phyloP scores from a whole-genome alignment of 2,888 invertebrate genomes.

The Epinotia brunnichana region DNA sequence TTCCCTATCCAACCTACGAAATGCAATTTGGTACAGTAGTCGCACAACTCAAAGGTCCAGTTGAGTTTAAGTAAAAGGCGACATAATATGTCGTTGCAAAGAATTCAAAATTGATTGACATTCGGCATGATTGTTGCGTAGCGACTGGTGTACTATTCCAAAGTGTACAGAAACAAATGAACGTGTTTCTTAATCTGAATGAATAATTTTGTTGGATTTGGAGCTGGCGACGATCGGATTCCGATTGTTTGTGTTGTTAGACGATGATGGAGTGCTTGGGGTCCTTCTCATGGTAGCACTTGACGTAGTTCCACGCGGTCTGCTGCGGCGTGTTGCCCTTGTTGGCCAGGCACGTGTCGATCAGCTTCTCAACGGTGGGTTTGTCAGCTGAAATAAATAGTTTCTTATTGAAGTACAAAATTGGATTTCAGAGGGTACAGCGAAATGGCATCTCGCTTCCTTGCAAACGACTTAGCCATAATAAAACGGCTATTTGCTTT shows the following conservation, averaged over 20 bases:
- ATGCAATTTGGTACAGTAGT: slow-evolving; percentile 40
- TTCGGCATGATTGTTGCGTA: not conserved
- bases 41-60: slow-evolving; percentile 9
- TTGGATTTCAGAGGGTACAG: not conserved
- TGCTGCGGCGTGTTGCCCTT: slow-evolving; percentile 78
- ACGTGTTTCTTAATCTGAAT: not conserved
- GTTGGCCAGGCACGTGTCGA: slow-evolving; percentile 75
- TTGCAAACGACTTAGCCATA: too few species aligned
- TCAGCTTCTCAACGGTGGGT: slow-evolving; percentile 74
- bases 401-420: not conserved
- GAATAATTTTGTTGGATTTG: not conserved
- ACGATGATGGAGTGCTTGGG: slow-evolving; percentile 79
- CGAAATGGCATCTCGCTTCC: too few species aligned
- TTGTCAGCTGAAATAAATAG: slow-evolving; percentile 67
- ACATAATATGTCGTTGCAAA: not conserved
- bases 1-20: slow-evolving; percentile 14
- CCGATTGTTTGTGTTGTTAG: slow-evolving; percentile 54
- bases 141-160: slow-evolving; percentile 5
- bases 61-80: slow-evolving; percentile 1
- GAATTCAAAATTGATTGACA: not conserved
- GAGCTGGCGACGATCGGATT: slow-evolving; percentile 11
- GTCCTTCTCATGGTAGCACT: slow-evolving; percentile 81
- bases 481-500: too few species aligned
- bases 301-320: slow-evolving; percentile 81
- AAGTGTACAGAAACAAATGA: slow-evolving; percentile 1